phyloP scores from a whole-genome alignment of 2,113 vertebrate species.

The Pelusios castaneus region DNA sequence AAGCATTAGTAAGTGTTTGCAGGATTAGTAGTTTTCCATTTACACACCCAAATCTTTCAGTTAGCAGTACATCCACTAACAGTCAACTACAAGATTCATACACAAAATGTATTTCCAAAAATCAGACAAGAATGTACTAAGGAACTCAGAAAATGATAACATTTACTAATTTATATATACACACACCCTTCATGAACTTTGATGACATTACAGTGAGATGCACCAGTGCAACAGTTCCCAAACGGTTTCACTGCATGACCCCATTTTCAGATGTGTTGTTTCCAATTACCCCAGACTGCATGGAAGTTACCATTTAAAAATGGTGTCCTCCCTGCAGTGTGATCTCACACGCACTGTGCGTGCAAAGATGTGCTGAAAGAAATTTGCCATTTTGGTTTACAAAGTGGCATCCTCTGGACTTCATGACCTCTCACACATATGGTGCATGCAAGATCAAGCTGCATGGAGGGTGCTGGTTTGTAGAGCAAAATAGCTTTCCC shows the following conservation, averaged over 20 bases:
- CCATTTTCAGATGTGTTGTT: neutral
- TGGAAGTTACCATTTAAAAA: no score
- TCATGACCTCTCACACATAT: no score
- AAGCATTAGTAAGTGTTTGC: neutral
- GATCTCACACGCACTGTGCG: no score
- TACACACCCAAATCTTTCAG: neutral
- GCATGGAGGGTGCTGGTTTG: no score
- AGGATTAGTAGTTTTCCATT: neutral
- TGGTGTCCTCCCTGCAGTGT: no score
- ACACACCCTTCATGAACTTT: no score
- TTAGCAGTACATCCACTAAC: neutral
- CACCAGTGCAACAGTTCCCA: neutral
- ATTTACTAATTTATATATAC: neutral
- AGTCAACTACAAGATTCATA: neutral
- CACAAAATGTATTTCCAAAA: neutral
- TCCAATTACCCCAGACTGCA: no score
- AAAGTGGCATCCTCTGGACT: no score
- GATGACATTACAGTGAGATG: neutral
- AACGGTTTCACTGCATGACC: neutral
- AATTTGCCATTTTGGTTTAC: no score
- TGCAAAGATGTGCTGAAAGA: no score
- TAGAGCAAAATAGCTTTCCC: no score
- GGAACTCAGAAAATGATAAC: neutral
- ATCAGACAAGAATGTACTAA: neutral
- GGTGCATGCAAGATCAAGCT: no score